Conservation (phyloP, 2,113 vertebrate species). For the Microcebus tavaratra region DNA sequence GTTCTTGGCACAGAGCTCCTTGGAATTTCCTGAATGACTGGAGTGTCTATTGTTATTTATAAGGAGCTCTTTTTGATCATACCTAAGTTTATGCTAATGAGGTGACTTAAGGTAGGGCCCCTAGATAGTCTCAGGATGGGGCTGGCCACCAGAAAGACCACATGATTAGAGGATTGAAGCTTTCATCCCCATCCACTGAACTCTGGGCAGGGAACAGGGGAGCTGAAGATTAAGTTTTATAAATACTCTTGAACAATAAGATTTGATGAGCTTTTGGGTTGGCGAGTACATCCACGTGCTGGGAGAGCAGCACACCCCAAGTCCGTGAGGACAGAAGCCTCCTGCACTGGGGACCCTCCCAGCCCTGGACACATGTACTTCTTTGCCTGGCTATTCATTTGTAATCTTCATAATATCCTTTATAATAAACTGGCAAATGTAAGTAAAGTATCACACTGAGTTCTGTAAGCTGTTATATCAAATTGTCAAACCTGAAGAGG, state of each 20-base stretch:
- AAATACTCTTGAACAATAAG: neutral
- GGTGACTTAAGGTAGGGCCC: neutral
- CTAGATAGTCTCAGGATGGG: neutral
- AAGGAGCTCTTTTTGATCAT: neutral
- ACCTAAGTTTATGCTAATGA: neutral
- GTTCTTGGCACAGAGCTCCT: neutral
- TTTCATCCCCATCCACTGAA: neutral
- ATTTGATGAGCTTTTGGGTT: neutral
- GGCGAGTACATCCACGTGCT: neutral
- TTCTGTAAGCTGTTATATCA: neutral
- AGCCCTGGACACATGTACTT: neutral
- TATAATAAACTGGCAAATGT: neutral
- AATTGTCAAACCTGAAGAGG: neutral
- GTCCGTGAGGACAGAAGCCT: neutral
- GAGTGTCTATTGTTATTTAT: neutral
- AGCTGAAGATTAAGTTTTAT: neutral
- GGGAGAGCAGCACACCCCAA: fast-evolving
- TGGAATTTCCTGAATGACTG: neutral
- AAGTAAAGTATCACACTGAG: neutral
- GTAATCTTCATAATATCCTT: neutral
- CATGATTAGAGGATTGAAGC: neutral
- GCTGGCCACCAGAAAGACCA: neutral
- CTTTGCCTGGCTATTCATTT: neutral
- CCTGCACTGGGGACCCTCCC: too few relatives aligned
- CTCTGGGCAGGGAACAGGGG: neutral